phyloP scores from a whole-genome alignment of 2,797 vertebrate genomes.

The Natrix natrix region DNA sequence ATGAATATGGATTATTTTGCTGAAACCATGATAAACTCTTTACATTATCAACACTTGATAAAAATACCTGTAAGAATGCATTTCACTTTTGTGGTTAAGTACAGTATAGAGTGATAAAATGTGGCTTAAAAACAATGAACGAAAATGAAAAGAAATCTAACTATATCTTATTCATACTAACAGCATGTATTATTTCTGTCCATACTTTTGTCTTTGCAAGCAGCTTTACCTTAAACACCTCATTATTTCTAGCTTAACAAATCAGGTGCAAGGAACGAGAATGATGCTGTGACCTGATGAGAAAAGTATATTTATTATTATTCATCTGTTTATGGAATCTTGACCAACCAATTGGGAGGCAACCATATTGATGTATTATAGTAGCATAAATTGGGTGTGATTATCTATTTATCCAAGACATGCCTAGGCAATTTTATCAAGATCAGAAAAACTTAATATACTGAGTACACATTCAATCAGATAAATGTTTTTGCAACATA shows the following conservation, averaged over 20 bases:
- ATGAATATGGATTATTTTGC: not conserved
- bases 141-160: not conserved
- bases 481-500: not conserved
- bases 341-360: not conserved
- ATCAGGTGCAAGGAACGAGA: not conserved
- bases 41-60: no score
- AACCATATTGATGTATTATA: no score
- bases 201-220: not conserved
- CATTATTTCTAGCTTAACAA: not conserved
- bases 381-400: no score
- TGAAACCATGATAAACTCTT: not conserved
- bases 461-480: not conserved
- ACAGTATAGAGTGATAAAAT: not conserved
- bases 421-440: not conserved
- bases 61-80: not conserved
- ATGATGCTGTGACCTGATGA: not conserved
- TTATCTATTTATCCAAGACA: no score
- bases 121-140: not conserved
- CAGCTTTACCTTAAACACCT: not conserved
- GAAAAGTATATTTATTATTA: not conserved
- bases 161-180: not conserved
- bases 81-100: not conserved
- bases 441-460: not conserved
- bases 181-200: not conserved
- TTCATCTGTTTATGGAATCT: not conserved